These are phyloP conservation scores for Pogonocichla stellata DNA, from an alignment of 2,113 vertebrate genomes.

Conservation along the genomic window DNA sequence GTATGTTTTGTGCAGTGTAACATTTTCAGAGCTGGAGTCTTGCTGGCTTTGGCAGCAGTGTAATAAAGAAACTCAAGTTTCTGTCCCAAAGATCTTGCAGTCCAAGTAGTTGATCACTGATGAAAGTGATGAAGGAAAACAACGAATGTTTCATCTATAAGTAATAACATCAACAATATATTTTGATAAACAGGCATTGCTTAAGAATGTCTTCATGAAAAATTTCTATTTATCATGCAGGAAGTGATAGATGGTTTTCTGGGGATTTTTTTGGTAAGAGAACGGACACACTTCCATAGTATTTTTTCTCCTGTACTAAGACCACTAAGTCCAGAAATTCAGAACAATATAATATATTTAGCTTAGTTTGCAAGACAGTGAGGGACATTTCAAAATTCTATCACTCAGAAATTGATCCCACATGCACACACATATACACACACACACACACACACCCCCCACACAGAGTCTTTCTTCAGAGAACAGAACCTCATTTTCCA, in stretches of 20 bases:
- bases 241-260: background rate
- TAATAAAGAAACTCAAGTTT: background rate
- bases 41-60: background rate
- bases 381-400: background rate
- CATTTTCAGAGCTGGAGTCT: background rate
- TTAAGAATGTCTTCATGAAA: background rate
- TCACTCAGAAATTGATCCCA: rapidly evolving
- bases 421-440: no score
- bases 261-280: background rate
- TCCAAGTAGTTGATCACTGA: background rate
- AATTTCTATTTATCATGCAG: background rate
- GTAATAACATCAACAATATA: background rate
- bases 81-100: background rate
- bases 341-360: background rate
- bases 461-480: rapidly evolving
- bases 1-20: background rate
- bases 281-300: background rate
- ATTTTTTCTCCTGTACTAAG: background rate
- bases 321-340: background rate
- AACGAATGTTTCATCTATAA: background rate
- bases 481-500: background rate
- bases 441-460: no score
- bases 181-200: background rate
- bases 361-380: background rate
- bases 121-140: background rate